Evolutionary conservation across 2,888 invertebrate genomes (phyloP).

Genomic region (Luperina testacea): DNA sequence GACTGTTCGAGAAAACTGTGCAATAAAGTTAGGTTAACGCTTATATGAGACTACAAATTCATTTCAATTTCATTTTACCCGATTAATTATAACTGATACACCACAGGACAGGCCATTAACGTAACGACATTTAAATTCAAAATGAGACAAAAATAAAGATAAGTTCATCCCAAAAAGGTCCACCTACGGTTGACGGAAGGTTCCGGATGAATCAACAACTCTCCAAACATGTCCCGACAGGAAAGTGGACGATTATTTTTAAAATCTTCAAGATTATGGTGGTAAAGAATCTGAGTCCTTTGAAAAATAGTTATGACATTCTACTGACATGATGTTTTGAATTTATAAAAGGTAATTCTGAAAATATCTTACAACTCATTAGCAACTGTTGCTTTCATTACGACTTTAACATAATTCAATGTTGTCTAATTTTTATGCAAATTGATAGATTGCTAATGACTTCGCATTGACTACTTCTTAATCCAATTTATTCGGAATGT

Average conservation of each 20-base stretch:
- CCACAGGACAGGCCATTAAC: conserved; percentile 37
- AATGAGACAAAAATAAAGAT: conserved; percentile 38
- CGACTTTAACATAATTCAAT: conserved; percentile 8
- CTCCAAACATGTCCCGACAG: conserved; percentile 71
- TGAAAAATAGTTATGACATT: conserved; percentile 19
- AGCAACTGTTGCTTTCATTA: conserved; percentile 11
- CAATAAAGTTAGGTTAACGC: neutral
- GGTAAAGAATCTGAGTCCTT: conserved; percentile 14
- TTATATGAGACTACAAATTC: neutral
- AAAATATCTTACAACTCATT: conserved; percentile 22
- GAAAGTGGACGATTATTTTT: conserved; percentile 65
- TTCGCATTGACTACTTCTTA: conserved; percentile 10
- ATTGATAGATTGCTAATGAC: conserved; percentile 26
- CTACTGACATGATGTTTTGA: neutral
- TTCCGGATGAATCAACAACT: conserved; percentile 69
- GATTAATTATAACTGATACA: conserved; percentile 24
- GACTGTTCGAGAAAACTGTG: neutral
- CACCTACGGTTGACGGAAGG: conserved; percentile 63
- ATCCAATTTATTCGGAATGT: conserved; percentile 13
- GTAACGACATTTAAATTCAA: conserved; percentile 47
- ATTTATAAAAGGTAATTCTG: neutral
- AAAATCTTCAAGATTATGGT: conserved; percentile 21
- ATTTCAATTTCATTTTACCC: conserved; percentile 4
- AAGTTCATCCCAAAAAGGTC: conserved; percentile 55
- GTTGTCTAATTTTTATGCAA: conserved; percentile 35